Conservation (phyloP, 1,140 invertebrate genomes). For the Lutraria rhynchaena region DNA sequence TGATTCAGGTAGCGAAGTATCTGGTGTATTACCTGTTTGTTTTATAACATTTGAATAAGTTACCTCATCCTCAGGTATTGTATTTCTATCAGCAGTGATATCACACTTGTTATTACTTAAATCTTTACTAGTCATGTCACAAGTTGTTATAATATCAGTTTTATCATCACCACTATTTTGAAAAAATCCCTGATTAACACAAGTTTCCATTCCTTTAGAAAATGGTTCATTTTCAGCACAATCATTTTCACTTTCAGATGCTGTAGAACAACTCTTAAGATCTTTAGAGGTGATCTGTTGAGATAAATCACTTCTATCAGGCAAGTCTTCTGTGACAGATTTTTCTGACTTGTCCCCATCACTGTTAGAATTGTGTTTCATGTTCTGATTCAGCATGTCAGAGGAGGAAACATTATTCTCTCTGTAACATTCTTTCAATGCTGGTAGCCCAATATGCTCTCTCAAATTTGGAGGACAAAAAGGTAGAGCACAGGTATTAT, state of each 20-base stretch:
- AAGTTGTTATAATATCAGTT: not conserved
- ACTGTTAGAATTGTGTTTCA: not conserved
- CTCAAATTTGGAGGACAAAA: conserved; percentile 67
- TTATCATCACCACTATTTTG: not conserved
- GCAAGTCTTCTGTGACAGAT: not conserved
- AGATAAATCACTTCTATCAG: conserved; percentile 9
- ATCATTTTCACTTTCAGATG: not conserved
- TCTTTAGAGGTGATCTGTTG: too few species aligned
- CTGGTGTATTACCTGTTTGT: too few species aligned
- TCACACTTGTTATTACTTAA: not conserved
- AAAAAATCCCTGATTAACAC: conserved; percentile 3
- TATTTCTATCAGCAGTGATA: not conserved
- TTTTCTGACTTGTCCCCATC: not conserved
- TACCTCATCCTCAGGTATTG: too few species aligned
- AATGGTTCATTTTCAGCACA: not conserved
- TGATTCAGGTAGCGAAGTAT: too few species aligned
- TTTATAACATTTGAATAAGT: too few species aligned
- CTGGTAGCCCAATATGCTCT: conserved; percentile 41
- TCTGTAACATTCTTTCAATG: conserved; percentile 26
- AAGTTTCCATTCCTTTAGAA: conserved; percentile 24
- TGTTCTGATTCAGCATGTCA: conserved; percentile 16
- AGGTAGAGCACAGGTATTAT: conserved; percentile 51
- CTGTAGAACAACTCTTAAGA: too few species aligned
- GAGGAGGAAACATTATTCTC: conserved; percentile 29
- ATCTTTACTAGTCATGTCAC: not conserved